Evolutionary conservation across 2,888 invertebrate species (phyloP).

Genomic region (Antheraea yamamai): DNA sequence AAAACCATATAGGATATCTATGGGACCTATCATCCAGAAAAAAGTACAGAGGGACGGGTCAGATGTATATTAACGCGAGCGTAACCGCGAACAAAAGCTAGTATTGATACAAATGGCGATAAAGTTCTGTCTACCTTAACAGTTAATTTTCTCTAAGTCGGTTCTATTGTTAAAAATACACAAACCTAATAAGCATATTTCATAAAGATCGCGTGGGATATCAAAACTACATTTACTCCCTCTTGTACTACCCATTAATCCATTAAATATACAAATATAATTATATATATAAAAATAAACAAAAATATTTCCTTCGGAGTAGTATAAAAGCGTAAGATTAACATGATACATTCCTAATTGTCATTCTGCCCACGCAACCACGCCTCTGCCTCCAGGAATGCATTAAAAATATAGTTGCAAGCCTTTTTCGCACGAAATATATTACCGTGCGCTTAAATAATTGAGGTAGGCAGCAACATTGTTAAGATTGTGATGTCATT

Average conservation of each 20-base stretch:
- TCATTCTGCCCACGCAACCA: conserved; percentile 62
- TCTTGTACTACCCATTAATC: conserved; percentile 12
- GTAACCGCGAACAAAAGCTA: too few relatives aligned
- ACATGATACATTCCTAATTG: conserved; percentile 47
- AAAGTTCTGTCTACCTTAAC: too few relatives aligned
- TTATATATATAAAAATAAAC: conserved; percentile 7
- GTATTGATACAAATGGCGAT: too few relatives aligned
- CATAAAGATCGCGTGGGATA: not conserved
- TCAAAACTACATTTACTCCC: not conserved
- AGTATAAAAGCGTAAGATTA: conserved; percentile 22
- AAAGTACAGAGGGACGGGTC: too few relatives aligned
- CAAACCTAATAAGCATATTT: not conserved
- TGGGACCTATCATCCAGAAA: too few relatives aligned
- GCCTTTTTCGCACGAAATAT: conserved; percentile 64
- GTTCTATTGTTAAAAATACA: not conserved
- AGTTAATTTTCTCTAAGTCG: not conserved
- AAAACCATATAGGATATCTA: too few relatives aligned
- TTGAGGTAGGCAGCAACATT: conserved; percentile 49
- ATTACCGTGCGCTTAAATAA: conserved; percentile 57
- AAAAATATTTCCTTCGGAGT: conserved; percentile 14
- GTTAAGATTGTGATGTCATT: conserved; percentile 48
- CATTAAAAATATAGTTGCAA: conserved; percentile 65
- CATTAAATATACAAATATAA: conserved; percentile 3
- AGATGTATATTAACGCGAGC: too few relatives aligned
- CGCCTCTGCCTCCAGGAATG: conserved; percentile 62